Conservation (phyloP, 2,888 invertebrate genomes). For the Xanthia icteritia region DNA sequence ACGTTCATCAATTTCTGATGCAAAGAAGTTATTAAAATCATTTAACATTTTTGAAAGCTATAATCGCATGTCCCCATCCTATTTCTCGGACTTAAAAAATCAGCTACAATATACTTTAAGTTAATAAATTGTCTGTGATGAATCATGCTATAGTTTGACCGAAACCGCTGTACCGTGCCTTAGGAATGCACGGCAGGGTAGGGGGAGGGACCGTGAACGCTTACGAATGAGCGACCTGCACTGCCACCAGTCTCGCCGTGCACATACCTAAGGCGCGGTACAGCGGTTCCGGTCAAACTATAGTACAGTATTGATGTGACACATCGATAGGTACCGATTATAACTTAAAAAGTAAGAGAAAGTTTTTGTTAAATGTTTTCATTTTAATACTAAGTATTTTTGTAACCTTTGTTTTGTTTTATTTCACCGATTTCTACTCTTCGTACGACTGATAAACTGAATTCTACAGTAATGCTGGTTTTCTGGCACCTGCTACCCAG, state of each 20-base stretch:
- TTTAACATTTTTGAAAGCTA: conserved; percentile 21
- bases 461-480: neutral
- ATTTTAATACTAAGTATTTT: conserved; percentile 73
- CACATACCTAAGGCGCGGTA: too few relatives aligned
- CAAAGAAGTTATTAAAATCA: conserved; percentile 3
- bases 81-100: conserved; percentile 37
- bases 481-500: conserved; percentile 17
- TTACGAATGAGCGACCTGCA: too few relatives aligned
- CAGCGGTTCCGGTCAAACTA: too few relatives aligned
- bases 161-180: too few relatives aligned
- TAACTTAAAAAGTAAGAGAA: conserved; percentile 71
- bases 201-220: too few relatives aligned
- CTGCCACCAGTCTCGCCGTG: too few relatives aligned
- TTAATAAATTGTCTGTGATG: conserved; percentile 68
- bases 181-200: too few relatives aligned
- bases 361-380: conserved; percentile 70
- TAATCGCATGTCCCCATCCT: conserved; percentile 9
- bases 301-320: conserved; percentile 61
- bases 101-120: conserved; percentile 41
- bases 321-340: conserved; percentile 57
- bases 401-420: conserved; percentile 57
- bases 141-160: conserved; percentile 40
- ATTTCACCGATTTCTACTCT: conserved; percentile 15
- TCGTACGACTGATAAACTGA: neutral
- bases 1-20: neutral